Base-by-base conservation (phyloP, 1,140 invertebrate genomes). In the Drosophila arizonae region DNA sequence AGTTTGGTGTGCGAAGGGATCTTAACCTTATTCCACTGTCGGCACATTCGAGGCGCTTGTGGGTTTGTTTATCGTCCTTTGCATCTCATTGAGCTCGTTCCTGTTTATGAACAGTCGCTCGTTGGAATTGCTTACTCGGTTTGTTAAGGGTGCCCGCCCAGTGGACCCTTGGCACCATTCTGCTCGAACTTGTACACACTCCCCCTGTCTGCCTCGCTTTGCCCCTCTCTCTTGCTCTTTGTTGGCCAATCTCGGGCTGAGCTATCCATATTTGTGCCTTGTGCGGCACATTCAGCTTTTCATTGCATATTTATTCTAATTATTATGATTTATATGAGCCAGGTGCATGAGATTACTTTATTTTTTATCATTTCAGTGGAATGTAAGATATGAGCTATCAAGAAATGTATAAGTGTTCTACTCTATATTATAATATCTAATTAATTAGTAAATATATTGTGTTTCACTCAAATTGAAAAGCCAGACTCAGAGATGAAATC, bases 251-350 rank as follows among this genome's bases (percentile, higher is more conserved):
- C 51, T 43, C 33, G 5, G 21, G 46, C 46, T 39, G 55, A 26
- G 41, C 54, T 15, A 8, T 6, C 36, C 39, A 26, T 51, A 63
- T 51, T 57, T 66, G 10, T 10, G 57, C 70, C 26, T 41, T 30
- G 66, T 65, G 54, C 56, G 48, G 70, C 70, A 70, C 71, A 81
- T 79, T 81, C 81, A 70, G 72, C 64, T 82, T 76, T 81, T 62
- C 72, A 66, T 77, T 81, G 79, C 82, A 86, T 82, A 87, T 86
- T 87, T 82, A 87, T 87, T 79, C 82, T 82, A 86, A 86, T 86
- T 86, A 86, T 82, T 79, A 87, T 86, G 82, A 86, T 75, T 86
- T 81, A 81, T 70, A 72, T 61, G 68, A 76, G 64, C 56, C 78
- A 81, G 78, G 71, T 76, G 67, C 54, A 13, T 54, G 61, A 41